Evolutionary conservation across 2,113 vertebrate genomes (phyloP), one percentile per base, ranked within the genome.

Genomic region (Plestiodon gilberti): DNA sequence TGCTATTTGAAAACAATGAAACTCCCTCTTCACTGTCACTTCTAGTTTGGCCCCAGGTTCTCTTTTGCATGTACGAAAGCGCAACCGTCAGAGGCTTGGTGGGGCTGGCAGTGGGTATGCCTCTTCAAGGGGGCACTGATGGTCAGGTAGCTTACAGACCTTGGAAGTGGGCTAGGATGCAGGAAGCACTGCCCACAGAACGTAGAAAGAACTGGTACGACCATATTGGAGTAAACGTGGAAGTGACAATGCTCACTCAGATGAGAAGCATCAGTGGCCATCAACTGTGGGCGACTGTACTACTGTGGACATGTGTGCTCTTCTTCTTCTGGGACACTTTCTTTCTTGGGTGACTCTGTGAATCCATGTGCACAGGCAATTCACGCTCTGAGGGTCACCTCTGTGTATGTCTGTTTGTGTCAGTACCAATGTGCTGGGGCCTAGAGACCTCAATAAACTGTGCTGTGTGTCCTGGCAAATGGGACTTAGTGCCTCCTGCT

Each of bases 291-390:
- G 22, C 8, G 22, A 64, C 35, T 71, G 74, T 61, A 55, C 35
- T 35, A 35, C 59, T 86, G 0, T 2, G 85, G 80, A 0, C 88
- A 84, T 62, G 65, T 0, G 13, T 87, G 83, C 83, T 73, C 84
- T 85, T 81, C 78, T 79, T 64, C 84, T 22, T 2, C 89, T 82
- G 86, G 75, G 83, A 83, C 87, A 87, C 89, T 89, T 86, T 87
- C 90, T 94, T 88, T 91, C 83, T 91, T 82, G 90, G 1, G 0
- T 91, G 28, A 87, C 61, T 93, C 83, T 90, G 77, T 93, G 90
- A 93, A 91, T 92, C 91, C 81, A 10, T 48, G 5, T 61, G 67
- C 4, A 55, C 33, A 6, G 30, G 38, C 38, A 64, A 25, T 57
- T 4, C 22, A 55, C n/a, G 28, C 30, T n/a, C 59, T 17, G 22